Percentiles rank a stretch among this genome's conserved stretches.
These are phyloP conservation scores for Malurus alboscapulatus DNA, from an alignment of 2,113 vertebrate genomes.

Conservation along the genomic window DNA sequence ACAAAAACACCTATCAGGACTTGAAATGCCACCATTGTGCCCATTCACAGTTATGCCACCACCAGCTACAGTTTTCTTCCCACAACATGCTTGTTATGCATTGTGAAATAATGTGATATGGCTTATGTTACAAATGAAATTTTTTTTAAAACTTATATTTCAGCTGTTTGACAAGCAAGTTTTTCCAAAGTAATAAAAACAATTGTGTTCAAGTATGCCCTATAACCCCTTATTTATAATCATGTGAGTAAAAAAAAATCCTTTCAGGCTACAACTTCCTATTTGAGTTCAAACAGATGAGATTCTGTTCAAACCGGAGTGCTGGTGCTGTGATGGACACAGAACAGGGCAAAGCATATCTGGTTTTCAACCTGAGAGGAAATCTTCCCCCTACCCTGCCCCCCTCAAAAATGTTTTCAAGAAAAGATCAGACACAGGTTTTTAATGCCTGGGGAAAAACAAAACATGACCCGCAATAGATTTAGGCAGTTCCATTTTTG, in stretches of 20 bases:
- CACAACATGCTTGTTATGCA: not conserved
- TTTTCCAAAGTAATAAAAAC: not conserved
- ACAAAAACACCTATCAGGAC: not conserved
- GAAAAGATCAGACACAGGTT: constrained; percentile 36
- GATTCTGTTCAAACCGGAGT: not conserved
- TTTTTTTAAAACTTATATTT: not conserved
- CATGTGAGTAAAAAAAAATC: accelerated
- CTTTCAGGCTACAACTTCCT: not conserved
- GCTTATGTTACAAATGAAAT: not conserved
- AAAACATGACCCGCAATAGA: constrained; percentile 29
- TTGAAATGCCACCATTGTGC: not conserved
- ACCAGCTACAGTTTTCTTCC: not conserved
- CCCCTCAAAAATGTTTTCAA: constrained; percentile 37
- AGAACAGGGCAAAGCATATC: constrained; percentile 39
- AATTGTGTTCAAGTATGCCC: not conserved
- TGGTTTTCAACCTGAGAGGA: constrained; percentile 41
- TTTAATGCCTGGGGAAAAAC: constrained; percentile 51
- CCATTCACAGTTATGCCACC: not conserved
- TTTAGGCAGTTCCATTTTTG: constrained; percentile 52
- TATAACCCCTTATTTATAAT: not conserved
- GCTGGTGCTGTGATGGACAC: constrained; percentile 5
- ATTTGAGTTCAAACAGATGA: constrained; percentile 9
- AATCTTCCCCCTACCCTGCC: constrained; percentile 1
- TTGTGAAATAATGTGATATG: not conserved
- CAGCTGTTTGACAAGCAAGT: not conserved